Conservation (phyloP, 2,888 invertebrate species). For the Cheilosia variabilis region DNA sequence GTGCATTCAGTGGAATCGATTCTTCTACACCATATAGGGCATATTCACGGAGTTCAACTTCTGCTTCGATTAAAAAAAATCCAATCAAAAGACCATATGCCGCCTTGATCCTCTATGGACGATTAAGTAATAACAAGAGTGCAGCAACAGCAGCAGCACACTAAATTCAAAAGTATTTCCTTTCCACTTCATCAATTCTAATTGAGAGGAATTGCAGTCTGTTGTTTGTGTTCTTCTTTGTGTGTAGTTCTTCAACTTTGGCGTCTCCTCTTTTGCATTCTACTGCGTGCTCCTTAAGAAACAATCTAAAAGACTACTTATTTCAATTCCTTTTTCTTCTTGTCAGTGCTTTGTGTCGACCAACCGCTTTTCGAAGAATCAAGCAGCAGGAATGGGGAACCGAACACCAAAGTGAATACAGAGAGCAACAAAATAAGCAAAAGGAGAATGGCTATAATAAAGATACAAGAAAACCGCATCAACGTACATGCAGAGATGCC, state of each 20-base stretch:
- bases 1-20: conserved; percentile 17
- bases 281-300: conserved; percentile 62
- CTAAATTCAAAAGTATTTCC: conserved; percentile 75
- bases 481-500: conserved; percentile 58
- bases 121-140: conserved; percentile 72
- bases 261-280: conserved; percentile 61
- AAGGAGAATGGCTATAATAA: conserved; percentile 36
- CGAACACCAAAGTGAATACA: conserved; percentile 33
- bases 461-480: conserved; percentile 60
- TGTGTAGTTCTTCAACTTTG: conserved; percentile 40
- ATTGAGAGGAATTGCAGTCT: conserved; percentile 75
- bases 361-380: conserved; percentile 62
- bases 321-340: conserved; percentile 43
- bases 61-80: conserved; percentile 63
- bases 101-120: conserved; percentile 47
- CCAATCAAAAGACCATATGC: conserved; percentile 68
- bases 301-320: conserved; percentile 65
- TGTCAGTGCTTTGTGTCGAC: conserved; percentile 30
- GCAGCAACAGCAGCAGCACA: conserved; percentile 39
- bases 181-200: conserved; percentile 76
- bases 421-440: conserved; percentile 18
- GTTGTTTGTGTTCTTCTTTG: conserved; percentile 61
- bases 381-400: conserved; percentile 29
- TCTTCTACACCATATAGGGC: neutral
- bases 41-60: conserved; percentile 18